phyloP scores from a whole-genome alignment of 1,140 invertebrate species.

The Neodiprion fabricii region DNA sequence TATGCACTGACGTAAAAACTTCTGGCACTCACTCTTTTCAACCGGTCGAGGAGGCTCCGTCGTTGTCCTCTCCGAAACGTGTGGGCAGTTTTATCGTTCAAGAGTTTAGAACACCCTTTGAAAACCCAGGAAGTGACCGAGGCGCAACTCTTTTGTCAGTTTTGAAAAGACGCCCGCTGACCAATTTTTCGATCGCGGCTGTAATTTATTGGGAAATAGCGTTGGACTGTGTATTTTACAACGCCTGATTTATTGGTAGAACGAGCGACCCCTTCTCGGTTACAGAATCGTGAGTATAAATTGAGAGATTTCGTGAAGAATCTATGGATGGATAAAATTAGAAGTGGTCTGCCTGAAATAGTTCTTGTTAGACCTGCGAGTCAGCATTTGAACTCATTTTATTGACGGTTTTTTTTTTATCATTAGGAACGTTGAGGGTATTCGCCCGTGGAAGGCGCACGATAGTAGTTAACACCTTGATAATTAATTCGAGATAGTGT shows the following conservation, averaged over 20 bases:
- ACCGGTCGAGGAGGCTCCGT: not conserved
- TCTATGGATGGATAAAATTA: no score
- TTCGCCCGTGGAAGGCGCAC: not conserved
- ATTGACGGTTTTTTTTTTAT: not conserved
- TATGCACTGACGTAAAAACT: no score
- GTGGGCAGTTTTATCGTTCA: not conserved
- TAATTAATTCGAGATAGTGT: not conserved
- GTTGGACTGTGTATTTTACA: not conserved
- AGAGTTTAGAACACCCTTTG: not conserved
- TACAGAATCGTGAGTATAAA: no score
- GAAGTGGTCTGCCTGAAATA: no score
- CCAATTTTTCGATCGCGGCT: not conserved
- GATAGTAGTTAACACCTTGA: not conserved
- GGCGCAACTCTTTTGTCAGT: not conserved
- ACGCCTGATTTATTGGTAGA: not conserved
- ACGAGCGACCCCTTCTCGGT: no score
- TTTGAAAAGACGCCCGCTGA: not conserved
- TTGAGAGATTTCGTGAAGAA: no score
- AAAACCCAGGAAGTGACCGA: slow-evolving; percentile 2
- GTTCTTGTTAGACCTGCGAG: no score
- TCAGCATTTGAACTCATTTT: no score
- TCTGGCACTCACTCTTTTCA: no score
- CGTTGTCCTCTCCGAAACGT: not conserved
- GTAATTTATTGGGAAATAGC: not conserved
- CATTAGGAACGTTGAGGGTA: not conserved